A percentile compares a stretch with the other conserved stretches of the same genome.
phyloP scores from a whole-genome alignment of 1,140 invertebrate genomes.

The Sinella curviseta region DNA sequence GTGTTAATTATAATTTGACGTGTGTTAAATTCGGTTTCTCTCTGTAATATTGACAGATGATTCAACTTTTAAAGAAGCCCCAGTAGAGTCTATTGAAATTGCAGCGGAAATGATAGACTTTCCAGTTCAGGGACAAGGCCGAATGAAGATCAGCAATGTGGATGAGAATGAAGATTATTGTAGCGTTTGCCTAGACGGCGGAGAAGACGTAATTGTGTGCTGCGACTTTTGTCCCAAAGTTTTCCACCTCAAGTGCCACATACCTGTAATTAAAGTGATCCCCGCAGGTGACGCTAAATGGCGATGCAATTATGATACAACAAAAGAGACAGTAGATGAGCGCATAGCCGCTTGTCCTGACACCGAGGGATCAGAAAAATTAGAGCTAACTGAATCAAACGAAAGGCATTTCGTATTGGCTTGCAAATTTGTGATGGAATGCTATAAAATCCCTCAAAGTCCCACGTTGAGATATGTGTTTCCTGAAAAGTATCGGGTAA shows the following conservation, averaged over 20 bases:
- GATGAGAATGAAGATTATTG: conserved; percentile 47
- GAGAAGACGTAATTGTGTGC: conserved; percentile 40
- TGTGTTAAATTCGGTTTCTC: neutral
- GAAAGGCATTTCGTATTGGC: conserved; percentile 10
- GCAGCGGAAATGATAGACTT: neutral
- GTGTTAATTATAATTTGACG: too few species aligned
- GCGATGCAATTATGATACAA: conserved; percentile 37
- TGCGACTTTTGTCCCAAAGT: conserved; percentile 47
- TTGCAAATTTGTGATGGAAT: conserved; percentile 41
- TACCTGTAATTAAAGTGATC: conserved; percentile 31
- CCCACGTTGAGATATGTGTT: conserved; percentile 4
- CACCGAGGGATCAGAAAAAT: neutral
- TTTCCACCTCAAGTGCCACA: conserved; percentile 44
- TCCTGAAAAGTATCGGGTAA: conserved; percentile 33
- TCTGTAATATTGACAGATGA: neutral
- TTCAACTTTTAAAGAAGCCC: neutral
- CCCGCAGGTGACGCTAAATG: conserved; percentile 32
- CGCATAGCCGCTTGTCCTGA: neutral
- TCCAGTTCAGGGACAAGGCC: neutral
- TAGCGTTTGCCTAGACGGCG: conserved; percentile 41
- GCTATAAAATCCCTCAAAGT: conserved; percentile 33
- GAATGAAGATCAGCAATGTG: conserved; percentile 7
- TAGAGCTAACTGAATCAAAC: too few species aligned
- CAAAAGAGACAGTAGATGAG: conserved; percentile 10
- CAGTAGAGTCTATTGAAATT: neutral